Conservation (phyloP, 2,113 vertebrate genomes). For the Hyla sarda region DNA sequence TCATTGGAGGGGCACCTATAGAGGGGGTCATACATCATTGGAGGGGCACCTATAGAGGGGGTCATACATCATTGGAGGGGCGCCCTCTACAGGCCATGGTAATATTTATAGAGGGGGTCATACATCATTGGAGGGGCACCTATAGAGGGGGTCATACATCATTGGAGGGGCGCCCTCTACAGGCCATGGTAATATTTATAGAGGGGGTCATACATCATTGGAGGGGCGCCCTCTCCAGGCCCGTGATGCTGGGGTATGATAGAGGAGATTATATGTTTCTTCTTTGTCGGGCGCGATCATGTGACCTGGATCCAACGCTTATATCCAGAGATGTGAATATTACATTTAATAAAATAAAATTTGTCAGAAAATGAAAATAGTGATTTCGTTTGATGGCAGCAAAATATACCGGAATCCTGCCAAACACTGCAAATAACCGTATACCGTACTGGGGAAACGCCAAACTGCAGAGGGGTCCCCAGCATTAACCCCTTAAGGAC, state of each 20-base stretch:
- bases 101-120: too few species aligned
- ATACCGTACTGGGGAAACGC: too few species aligned
- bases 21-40: neutral
- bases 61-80: neutral
- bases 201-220: neutral
- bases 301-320: neutral
- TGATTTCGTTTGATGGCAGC: neutral
- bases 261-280: neutral
- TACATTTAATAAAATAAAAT: neutral
- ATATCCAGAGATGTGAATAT: slow-evolving; percentile 25
- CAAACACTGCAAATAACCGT: too few species aligned
- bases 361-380: neutral
- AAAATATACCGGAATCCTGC: neutral
- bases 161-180: neutral
- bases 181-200: neutral
- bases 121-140: neutral
- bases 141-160: neutral
- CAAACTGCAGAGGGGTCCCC: neutral
- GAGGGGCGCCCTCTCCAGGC: neutral
- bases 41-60: neutral
- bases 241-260: neutral
- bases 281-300: neutral
- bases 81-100: neutral
- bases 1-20: neutral
- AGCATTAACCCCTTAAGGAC: too few species aligned